These are phyloP conservation scores for Ornithoptera alexandrae DNA, from an alignment of 2,888 invertebrate species.

Conservation along the genomic window DNA sequence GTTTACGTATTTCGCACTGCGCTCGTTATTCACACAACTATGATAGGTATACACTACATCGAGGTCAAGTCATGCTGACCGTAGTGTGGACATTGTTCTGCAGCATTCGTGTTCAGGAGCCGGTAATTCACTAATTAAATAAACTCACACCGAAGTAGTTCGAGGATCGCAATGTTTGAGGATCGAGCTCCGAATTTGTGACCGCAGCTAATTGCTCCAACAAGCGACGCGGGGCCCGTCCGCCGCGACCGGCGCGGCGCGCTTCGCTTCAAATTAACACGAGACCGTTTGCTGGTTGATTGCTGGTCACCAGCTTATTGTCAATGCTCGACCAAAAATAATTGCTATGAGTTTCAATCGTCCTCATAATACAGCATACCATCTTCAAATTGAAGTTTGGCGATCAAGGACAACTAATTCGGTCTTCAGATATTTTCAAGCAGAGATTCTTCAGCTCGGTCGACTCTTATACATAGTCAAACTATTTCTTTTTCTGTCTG, in stretches of 20 bases:
- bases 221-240: slow-evolving; percentile 37
- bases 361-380: too few species aligned
- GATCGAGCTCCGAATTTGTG: slow-evolving; percentile 39
- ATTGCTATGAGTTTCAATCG: too few species aligned
- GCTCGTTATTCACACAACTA: neutral
- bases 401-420: too few species aligned
- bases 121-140: slow-evolving; percentile 44
- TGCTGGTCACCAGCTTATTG: too few species aligned
- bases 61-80: neutral
- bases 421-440: too few species aligned
- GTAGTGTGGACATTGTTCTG: slow-evolving; percentile 1
- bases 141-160: slow-evolving; percentile 42
- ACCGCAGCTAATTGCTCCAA: slow-evolving; percentile 40
- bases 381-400: too few species aligned
- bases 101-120: slow-evolving; percentile 20
- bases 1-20: neutral
- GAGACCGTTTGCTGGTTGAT: too few species aligned
- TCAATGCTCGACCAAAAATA: too few species aligned
- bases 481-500: too few species aligned
- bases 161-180: slow-evolving; percentile 35
- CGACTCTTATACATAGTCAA: too few species aligned
- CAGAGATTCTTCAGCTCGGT: too few species aligned
- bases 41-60: neutral
- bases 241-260: neutral
- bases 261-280: slow-evolving; percentile 7